Conservation (phyloP, 2,888 invertebrate genomes). For the Urechis unicinctus region DNA sequence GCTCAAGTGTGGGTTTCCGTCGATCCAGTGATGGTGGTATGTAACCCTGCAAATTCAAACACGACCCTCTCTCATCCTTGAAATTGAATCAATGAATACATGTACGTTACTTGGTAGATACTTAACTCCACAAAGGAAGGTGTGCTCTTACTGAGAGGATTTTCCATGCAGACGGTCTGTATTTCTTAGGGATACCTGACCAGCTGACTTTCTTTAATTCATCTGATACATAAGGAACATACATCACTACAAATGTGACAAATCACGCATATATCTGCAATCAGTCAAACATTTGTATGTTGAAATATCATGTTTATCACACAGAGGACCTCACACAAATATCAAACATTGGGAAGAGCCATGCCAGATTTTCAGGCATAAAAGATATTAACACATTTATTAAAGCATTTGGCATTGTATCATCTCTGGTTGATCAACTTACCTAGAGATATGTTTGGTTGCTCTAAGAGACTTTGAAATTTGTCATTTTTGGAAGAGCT, state of each 20-base stretch:
- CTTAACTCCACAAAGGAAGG: too few relatives aligned
- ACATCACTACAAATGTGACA: too few relatives aligned
- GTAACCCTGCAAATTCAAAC: conserved; percentile 68
- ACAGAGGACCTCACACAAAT: too few relatives aligned
- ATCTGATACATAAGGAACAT: too few relatives aligned
- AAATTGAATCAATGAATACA: not conserved
- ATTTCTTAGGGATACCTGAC: conserved; percentile 91
- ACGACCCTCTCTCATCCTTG: not conserved
- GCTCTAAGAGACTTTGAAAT: conserved; percentile 73
- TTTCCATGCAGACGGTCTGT: conserved; percentile 66
- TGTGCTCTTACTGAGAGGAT: conserved; percentile 58
- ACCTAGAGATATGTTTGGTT: conserved; percentile 68
- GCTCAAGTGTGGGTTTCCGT: conserved; percentile 75
- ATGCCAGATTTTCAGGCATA: too few relatives aligned
- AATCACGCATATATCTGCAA: too few relatives aligned
- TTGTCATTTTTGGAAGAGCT: conserved; percentile 70
- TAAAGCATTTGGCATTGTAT: too few relatives aligned
- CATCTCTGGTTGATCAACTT: conserved; percentile 11
- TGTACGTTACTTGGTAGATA: too few relatives aligned
- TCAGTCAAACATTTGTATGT: too few relatives aligned
- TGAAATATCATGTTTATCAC: too few relatives aligned
- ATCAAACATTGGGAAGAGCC: too few relatives aligned
- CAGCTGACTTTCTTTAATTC: conserved; percentile 78
- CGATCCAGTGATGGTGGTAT: conserved; percentile 87
- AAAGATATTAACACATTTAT: too few relatives aligned